These are phyloP conservation scores for Axis porcinus DNA, from an alignment of 2,113 vertebrate genomes.

Conservation along the genomic window DNA sequence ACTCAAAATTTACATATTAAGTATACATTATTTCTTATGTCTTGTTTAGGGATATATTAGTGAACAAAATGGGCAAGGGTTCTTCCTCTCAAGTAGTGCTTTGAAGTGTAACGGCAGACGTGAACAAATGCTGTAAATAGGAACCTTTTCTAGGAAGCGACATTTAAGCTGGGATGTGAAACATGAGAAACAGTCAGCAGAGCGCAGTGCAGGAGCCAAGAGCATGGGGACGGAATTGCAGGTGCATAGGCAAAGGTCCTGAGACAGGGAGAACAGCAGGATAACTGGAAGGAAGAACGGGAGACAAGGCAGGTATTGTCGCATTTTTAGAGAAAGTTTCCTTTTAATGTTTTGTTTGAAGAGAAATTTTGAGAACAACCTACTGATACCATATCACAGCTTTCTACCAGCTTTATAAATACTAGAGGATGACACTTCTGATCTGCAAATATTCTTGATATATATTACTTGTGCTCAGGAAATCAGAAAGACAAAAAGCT, in stretches of 20 bases:
- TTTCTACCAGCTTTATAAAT: not conserved
- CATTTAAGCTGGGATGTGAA: not conserved
- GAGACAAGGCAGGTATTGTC: not conserved
- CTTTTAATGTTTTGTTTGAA: not conserved
- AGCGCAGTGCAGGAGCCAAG: not conserved
- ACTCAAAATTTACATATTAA: not conserved
- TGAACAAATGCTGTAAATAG: not conserved
- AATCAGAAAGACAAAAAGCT: not conserved
- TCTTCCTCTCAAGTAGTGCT: not conserved
- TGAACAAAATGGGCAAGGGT: not conserved
- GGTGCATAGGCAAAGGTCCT: not conserved
- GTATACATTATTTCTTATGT: not conserved
- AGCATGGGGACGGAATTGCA: not conserved
- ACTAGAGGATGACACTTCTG: not conserved
- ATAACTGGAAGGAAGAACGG: too few relatives aligned
- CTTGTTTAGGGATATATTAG: not conserved
- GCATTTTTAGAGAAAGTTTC: not conserved
- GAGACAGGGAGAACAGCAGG: not conserved
- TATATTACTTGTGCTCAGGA: not conserved
- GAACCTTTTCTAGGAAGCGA: not conserved
- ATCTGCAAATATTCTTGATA: not conserved
- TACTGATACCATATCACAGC: not conserved
- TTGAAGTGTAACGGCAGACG: not conserved
- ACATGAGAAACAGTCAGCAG: not conserved
- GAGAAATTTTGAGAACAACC: not conserved